Evolutionary conservation across 2,113 vertebrate genomes (phyloP).

Genomic region (Bucco capensis): DNA sequence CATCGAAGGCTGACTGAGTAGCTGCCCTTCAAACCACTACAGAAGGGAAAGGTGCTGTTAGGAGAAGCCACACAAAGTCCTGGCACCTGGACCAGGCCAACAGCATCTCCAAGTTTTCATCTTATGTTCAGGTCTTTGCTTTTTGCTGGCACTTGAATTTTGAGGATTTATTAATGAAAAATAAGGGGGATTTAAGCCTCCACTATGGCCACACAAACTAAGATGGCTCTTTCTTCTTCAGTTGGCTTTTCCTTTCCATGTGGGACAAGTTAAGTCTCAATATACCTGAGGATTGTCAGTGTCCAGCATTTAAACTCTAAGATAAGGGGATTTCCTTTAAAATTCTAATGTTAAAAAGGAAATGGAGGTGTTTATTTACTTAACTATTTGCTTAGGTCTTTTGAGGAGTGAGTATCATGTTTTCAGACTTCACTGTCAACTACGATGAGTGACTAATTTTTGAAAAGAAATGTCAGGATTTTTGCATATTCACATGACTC

Average conservation of each 20-base stretch:
- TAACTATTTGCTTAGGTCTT: background rate
- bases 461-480: background rate
- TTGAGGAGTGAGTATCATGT: background rate
- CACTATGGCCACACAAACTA: rapidly evolving
- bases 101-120: background rate
- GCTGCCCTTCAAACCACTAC: background rate
- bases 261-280: background rate
- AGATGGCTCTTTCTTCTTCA: background rate
- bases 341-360: background rate
- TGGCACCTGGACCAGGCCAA: background rate
- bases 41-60: background rate
- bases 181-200: background rate
- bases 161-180: background rate
- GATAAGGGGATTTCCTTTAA: background rate
- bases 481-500: background rate
- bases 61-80: background rate
- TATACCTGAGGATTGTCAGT: background rate
- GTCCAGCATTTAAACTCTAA: background rate
- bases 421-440: background rate
- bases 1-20: background rate
- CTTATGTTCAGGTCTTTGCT: background rate
- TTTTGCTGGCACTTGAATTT: background rate
- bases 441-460: background rate
- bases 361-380: background rate
- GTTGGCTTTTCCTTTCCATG: background rate